Conservation (phyloP, 1,140 invertebrate species). For the Pygmarrhopalites habei region DNA sequence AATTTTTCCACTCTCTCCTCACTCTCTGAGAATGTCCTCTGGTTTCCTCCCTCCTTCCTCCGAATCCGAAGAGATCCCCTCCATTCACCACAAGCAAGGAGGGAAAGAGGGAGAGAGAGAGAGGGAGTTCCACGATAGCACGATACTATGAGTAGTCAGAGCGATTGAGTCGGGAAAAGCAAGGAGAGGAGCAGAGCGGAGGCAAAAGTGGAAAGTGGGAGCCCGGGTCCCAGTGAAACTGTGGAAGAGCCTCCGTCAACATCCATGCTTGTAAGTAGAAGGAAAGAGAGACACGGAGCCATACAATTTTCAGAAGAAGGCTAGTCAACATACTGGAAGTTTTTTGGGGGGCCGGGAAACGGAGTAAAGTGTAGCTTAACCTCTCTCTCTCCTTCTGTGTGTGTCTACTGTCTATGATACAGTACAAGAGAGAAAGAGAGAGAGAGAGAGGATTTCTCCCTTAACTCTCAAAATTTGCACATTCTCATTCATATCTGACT, state of each 20-base stretch:
- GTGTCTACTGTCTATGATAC: too few relatives aligned
- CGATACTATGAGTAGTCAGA: not conserved
- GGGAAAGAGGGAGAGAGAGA: not conserved
- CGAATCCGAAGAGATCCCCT: not conserved
- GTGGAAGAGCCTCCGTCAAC: not conserved
- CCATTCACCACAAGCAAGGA: not conserved
- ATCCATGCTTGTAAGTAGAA: not conserved
- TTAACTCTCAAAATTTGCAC: too few relatives aligned
- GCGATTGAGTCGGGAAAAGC: not conserved
- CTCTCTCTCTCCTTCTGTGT: too few relatives aligned
- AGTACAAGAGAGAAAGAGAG: too few relatives aligned
- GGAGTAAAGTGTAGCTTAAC: too few relatives aligned
- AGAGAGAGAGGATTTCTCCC: too few relatives aligned
- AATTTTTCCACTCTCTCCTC: not conserved
- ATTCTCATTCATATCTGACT: too few relatives aligned
- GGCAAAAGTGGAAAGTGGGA: not conserved
- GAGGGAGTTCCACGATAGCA: not conserved
- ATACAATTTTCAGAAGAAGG: too few relatives aligned
- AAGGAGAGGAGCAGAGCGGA: not conserved
- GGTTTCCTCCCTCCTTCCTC: conserved; percentile 14
- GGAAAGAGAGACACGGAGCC: too few relatives aligned
- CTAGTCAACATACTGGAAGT: too few relatives aligned
- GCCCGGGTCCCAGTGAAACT: not conserved
- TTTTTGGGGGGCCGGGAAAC: too few relatives aligned
- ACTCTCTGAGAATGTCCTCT: conserved; percentile 7